phyloP scores from a whole-genome alignment of 2,113 vertebrate species.

The Lates calcarifer region DNA sequence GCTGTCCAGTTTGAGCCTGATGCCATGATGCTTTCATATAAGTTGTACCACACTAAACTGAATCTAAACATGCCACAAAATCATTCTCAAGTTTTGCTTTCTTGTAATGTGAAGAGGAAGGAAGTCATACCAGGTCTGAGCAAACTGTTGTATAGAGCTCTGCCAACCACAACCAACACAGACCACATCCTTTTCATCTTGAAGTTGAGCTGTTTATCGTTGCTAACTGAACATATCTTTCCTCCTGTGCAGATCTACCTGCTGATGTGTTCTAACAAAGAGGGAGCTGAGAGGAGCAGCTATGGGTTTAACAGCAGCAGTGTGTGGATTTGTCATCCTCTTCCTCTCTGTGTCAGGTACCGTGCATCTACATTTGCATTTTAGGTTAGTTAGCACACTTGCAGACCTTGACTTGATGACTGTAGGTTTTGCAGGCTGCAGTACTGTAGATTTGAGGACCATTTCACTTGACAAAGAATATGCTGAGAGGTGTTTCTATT shows the following conservation, averaged over 20 bases:
- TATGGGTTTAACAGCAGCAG: not conserved
- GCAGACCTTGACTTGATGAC: too few relatives aligned
- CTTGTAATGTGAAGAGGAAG: not conserved
- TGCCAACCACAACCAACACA: not conserved
- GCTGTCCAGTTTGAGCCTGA: too few relatives aligned
- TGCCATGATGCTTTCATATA: too few relatives aligned
- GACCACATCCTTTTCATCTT: not conserved
- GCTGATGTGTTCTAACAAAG: not conserved
- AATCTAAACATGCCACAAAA: too few relatives aligned
- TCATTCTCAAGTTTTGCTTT: not conserved
- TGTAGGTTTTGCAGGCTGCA: too few relatives aligned
- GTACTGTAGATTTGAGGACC: too few relatives aligned
- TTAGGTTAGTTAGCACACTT: not conserved
- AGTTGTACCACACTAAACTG: too few relatives aligned
- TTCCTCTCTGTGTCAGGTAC: conserved; percentile 22
- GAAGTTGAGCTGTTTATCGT: not conserved
- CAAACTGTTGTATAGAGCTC: not conserved
- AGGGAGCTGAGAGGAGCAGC: not conserved
- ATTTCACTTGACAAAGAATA: too few relatives aligned
- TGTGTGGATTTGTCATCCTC: not conserved
- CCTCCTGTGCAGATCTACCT: not conserved
- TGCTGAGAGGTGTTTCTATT: too few relatives aligned
- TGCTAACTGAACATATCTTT: not conserved
- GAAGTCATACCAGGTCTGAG: not conserved
- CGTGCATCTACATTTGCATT: not conserved